phyloP scores from a whole-genome alignment of 2,113 vertebrate species.

The Lanius ludovicianus region DNA sequence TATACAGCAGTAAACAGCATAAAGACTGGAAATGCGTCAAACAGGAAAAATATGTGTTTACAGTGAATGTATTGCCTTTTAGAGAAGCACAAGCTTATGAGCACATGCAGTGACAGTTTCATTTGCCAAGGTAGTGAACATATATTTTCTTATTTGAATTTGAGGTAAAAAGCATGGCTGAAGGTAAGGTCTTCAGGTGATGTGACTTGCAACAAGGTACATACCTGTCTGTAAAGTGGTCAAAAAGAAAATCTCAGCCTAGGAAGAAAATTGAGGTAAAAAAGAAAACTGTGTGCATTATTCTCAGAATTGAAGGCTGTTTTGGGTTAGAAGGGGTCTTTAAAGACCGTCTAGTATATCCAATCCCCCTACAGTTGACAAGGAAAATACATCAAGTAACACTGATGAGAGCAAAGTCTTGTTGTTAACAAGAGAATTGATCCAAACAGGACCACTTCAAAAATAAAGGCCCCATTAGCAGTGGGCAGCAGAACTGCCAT shows the following conservation, averaged over 20 bases:
- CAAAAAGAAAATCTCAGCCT: neutral
- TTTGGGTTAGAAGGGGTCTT: neutral
- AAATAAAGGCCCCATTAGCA: neutral
- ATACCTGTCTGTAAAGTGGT: neutral
- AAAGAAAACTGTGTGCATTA: neutral
- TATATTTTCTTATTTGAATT: neutral
- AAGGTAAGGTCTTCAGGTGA: neutral
- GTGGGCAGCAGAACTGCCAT: neutral
- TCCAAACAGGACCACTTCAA: neutral
- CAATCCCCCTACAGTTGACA: rapidly evolving
- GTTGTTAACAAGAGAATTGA: neutral
- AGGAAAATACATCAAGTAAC: neutral
- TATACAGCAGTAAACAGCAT: neutral
- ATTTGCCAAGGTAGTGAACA: neutral
- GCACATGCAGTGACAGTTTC: neutral
- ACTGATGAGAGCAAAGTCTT: neutral
- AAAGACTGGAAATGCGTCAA: neutral
- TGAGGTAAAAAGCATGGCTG: neutral
- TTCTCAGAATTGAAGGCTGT: neutral
- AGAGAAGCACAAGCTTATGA: neutral
- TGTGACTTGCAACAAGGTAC: neutral
- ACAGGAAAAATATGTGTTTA: neutral
- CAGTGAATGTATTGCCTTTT: neutral
- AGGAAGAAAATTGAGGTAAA: neutral
- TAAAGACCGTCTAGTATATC: neutral